Conservation (phyloP, 2,797 vertebrate genomes). For the Lophotriccus pileatus region DNA sequence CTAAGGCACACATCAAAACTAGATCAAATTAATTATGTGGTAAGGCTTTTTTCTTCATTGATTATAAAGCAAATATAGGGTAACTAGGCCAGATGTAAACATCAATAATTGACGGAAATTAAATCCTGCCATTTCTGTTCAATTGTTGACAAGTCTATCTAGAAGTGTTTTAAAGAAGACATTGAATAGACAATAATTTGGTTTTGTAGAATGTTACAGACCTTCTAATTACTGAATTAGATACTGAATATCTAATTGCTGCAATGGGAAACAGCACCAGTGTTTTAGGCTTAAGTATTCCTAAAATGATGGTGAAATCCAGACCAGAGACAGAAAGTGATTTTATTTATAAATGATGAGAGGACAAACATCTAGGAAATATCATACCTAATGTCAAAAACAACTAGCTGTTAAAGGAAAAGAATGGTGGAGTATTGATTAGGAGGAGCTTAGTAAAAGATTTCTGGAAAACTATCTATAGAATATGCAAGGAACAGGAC, state of each 20-base stretch:
- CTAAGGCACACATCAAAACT: not conserved
- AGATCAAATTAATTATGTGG: not conserved
- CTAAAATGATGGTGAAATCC: not conserved
- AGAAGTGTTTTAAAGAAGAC: not conserved
- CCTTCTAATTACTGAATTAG: not conserved
- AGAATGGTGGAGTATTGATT: not conserved
- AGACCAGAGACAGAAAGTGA: not conserved
- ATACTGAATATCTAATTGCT: not conserved
- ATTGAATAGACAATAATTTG: not conserved
- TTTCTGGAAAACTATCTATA: not conserved
- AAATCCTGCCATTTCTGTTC: not conserved
- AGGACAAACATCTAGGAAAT: not conserved
- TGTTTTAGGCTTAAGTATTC: not conserved
- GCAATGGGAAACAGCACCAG: not conserved
- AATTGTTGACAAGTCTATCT: not conserved
- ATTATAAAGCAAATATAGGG: not conserved
- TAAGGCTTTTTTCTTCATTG: not conserved
- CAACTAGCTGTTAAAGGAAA: not conserved
- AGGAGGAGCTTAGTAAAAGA: not conserved
- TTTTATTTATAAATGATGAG: not conserved
- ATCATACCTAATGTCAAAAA: not conserved
- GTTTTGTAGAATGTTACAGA: not conserved
- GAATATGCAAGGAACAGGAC: not conserved
- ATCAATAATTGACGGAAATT: not conserved
- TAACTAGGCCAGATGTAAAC: not conserved